A percentile compares a stretch with the other conserved stretches of the same genome.
phyloP scores from a whole-genome alignment of 1,140 invertebrate species.

The Mactra quadrangularis region DNA sequence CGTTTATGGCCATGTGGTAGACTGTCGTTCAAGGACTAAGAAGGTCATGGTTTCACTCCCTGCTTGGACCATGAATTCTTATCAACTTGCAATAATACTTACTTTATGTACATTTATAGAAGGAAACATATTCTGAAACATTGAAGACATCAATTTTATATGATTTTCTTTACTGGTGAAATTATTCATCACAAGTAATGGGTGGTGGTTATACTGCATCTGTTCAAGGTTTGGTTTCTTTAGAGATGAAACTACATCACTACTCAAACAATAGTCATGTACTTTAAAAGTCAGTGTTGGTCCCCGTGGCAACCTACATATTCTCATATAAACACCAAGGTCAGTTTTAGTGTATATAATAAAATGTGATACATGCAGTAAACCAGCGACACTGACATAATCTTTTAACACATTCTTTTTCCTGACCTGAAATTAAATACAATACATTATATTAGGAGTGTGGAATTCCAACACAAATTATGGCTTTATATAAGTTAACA shows the following conservation, averaged over 20 bases:
- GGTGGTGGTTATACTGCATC: slow-evolving; percentile 92
- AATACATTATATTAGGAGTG: too few species aligned
- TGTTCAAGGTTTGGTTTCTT: slow-evolving; percentile 89
- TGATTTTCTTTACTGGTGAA: slow-evolving; percentile 91
- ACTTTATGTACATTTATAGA: slow-evolving; percentile 95
- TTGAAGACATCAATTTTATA: slow-evolving; percentile 95
- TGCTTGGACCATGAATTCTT: too few species aligned
- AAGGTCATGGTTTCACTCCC: too few species aligned
- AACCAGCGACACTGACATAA: slow-evolving; percentile 94
- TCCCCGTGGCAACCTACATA: slow-evolving; percentile 90
- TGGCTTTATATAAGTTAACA: too few species aligned
- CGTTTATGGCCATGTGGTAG: too few species aligned
- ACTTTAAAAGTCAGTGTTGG: slow-evolving; percentile 92
- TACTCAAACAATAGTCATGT: slow-evolving; percentile 91
- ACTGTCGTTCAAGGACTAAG: too few species aligned
- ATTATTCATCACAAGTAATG: slow-evolving; percentile 96
- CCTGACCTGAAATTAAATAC: slow-evolving; percentile 88
- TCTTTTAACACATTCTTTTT: slow-evolving; percentile 96
- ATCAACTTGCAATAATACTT: too few species aligned
- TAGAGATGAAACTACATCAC: slow-evolving; percentile 93
- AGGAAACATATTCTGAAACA: slow-evolving; percentile 99
- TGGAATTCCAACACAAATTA: too few species aligned
- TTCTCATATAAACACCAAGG: slow-evolving; percentile 91
- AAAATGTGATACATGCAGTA: slow-evolving; percentile 95
- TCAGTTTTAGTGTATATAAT: slow-evolving; percentile 94